These are phyloP conservation scores for Ctenomys sociabilis DNA, from an alignment of 2,113 vertebrate species.

Conservation along the genomic window DNA sequence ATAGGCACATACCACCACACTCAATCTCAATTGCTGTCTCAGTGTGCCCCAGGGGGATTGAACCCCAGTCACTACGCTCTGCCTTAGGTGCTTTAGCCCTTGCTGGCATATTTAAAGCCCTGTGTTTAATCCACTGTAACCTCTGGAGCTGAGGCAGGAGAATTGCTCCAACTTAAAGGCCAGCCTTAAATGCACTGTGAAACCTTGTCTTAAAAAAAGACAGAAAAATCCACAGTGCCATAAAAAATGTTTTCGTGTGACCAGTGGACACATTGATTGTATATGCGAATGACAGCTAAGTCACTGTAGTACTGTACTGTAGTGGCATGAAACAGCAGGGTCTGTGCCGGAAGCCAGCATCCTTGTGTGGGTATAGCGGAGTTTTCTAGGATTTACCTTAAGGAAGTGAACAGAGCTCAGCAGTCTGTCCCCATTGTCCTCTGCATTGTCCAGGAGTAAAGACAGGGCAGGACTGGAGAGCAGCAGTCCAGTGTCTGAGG, in stretches of 20 bases:
- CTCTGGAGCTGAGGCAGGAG: background rate
- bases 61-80: too few species aligned
- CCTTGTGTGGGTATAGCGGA: fast-evolving
- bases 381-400: background rate
- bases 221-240: background rate
- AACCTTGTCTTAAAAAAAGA: background rate
- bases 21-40: too few species aligned
- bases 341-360: fast-evolving
- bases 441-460: conserved; percentile 81
- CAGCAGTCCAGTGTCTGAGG: conserved; percentile 53
- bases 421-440: background rate
- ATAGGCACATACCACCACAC: too few species aligned
- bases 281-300: background rate
- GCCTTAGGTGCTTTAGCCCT: too few species aligned
- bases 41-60: too few species aligned
- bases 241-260: background rate
- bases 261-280: fast-evolving
- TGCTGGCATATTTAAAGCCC: background rate
- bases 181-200: background rate
- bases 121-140: background rate
- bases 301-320: background rate
- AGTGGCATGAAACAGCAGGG: background rate
- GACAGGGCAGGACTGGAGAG: conserved; percentile 79
- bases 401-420: background rate
- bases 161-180: background rate